Evolutionary conservation across 2,888 invertebrate species (phyloP).

Genomic region (Axea sp.): DNA sequence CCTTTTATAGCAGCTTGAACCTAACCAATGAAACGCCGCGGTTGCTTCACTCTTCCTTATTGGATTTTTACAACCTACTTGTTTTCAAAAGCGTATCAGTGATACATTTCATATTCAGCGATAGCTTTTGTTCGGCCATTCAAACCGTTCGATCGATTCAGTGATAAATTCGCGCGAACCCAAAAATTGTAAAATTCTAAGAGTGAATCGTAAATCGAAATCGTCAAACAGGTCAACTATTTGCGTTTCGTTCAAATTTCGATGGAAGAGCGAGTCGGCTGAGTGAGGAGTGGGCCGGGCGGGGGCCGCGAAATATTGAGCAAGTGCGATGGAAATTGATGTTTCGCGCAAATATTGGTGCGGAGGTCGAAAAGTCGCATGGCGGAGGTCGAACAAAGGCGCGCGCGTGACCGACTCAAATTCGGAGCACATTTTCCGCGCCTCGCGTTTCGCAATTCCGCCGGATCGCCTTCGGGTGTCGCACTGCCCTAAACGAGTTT

Average conservation of each 20-base stretch:
- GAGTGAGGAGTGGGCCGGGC: no score
- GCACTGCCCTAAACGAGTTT: constrained; percentile 47
- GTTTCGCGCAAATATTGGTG: constrained; percentile 35
- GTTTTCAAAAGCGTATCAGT: constrained; percentile 35
- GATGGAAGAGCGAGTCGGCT: no score
- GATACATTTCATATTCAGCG: constrained; percentile 16
- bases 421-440: constrained; percentile 46
- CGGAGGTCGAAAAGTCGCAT: not conserved
- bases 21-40: constrained; percentile 63
- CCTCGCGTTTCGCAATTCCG: constrained; percentile 54
- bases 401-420: constrained; percentile 14
- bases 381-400: not conserved
- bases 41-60: constrained; percentile 57
- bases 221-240: no score
- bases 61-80: constrained; percentile 56
- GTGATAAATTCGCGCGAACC: no score
- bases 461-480: constrained; percentile 39
- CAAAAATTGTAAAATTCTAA: no score
- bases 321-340: constrained; percentile 26
- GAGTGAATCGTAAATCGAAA: no score
- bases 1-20: constrained; percentile 72
- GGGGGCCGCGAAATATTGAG: constrained; percentile 25
- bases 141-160: no score
- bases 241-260: no score
- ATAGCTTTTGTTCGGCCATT: no score